Evolutionary conservation across 2,888 invertebrate genomes (phyloP), one percentile per base, ranked within the genome.

Genomic region (Ormia ochracea): DNA sequence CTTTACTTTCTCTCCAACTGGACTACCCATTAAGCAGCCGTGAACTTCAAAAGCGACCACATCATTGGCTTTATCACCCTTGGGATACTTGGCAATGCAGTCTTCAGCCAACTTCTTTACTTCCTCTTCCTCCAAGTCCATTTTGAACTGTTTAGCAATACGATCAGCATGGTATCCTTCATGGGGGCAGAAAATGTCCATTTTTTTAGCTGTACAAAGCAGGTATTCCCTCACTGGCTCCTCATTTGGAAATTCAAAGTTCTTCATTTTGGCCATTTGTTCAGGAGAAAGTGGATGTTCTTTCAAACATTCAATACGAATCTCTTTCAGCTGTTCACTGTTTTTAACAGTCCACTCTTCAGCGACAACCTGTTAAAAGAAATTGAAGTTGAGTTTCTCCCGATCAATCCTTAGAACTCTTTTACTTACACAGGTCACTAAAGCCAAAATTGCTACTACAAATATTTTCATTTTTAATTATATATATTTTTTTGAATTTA

Each of bases 31-130:
- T 73, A 90, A 74, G 81, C 90, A 90, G 69, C 82, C 84, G 78
- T 88, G 87, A 23, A 87, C 88, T n/a, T 89, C 87, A 84, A 84
- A 90, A 3, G 88, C 89, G 87, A 88, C 88, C 9, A 84, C 85
- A 69, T 89, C 89, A 12, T 75, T 56, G 4, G 82, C 78, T 45
- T 85, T 83, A 61, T 85, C 85, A 33, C 86, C 86, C 54, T 88
- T 82, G 4, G 82, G 82, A 56, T 87, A 86, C 63, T 84, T 85
- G 63, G 89, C 89, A 38, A 85, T 78, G 75, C 90, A 90, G 52
- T 87, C 83, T 43, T 85, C 81, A 52, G 85, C 86, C 69, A 88
- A 86, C 14, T 80, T 75, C n/a, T 85, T 76, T 5, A 84, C 89
- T 69, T 89, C 88, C 41, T 83, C 83, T 75, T 87, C 88, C 41